Conservation (phyloP, 2,113 vertebrate species). For the Triplophysa dalaica region DNA sequence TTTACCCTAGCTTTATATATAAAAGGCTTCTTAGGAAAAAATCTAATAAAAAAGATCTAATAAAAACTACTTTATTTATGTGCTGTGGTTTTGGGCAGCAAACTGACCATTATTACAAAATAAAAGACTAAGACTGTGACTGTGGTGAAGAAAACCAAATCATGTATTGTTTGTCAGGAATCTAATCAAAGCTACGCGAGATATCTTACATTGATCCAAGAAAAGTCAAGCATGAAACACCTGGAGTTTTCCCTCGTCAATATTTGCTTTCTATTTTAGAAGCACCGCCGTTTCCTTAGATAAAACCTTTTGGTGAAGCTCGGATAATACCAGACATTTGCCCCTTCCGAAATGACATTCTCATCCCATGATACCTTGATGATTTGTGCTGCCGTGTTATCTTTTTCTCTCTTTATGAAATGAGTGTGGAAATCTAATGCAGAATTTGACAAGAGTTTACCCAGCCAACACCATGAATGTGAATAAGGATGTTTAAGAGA, state of each 20-base stretch:
- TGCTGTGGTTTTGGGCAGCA: too few relatives aligned
- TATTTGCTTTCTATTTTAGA: conserved; percentile 28
- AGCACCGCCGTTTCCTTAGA: conserved; percentile 10
- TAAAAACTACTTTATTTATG: too few relatives aligned
- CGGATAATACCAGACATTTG: conserved; percentile 40
- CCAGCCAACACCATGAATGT: conserved; percentile 25
- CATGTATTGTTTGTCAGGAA: neutral
- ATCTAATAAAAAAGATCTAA: too few relatives aligned
- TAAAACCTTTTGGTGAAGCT: conserved; percentile 30
- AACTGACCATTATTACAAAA: neutral
- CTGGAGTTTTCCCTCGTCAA: conserved; percentile 34
- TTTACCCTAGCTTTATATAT: too few relatives aligned
- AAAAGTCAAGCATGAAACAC: conserved; percentile 16
- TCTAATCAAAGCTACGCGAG: neutral
- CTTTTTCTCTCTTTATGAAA: conserved; percentile 27
- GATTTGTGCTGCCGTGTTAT: conserved; percentile 17
- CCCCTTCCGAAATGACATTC: conserved; percentile 36
- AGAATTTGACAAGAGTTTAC: conserved; percentile 23
- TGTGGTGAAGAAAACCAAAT: neutral
- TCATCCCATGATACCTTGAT: conserved; percentile 13
- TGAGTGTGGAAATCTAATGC: neutral
- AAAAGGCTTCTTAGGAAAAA: too few relatives aligned
- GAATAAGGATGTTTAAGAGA: conserved; percentile 34
- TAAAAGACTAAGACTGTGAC: neutral
- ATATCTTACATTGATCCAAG: conserved; percentile 28